Base-by-base conservation (phyloP, 2,797 vertebrate genomes). In the Aphelocoma californica region DNA sequence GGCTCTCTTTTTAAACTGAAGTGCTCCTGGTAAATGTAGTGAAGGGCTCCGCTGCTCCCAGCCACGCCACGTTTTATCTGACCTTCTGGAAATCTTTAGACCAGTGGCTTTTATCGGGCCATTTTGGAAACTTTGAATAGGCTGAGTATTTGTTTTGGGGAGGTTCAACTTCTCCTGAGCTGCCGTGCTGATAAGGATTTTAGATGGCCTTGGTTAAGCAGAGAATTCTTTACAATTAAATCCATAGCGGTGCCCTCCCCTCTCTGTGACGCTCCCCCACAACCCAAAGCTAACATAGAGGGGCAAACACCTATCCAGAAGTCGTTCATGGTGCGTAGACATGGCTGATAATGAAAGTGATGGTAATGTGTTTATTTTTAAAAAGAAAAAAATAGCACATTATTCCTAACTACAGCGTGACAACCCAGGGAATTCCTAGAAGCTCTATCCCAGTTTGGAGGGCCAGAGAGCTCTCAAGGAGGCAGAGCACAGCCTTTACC, bases 391-490 rank as follows among this genome's bases (percentile, higher is more conserved):
- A 53, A 31, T 34, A 72, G 9, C 11, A 6, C 10, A 1, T 62
- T 51, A 28, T 66, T 81, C 84, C 38, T 24, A 54, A 72, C 70
- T 45, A 25, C 47, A 45, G 12, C 9, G 3, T 32, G 66, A 21
- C 34, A 51, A 25, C 26, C 34, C 38, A 28, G 44, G 53, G 69
- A 70, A 72, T 96, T 93, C 91, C 85, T 94, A 72, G 81, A 79
- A 90, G 54, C 82, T 25, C 11, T 12, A 45, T 73, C 48, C 28
- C 16, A 1, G 0, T 44, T 29, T 31, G 78, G 50, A 88, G 72
- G 21, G 64, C 64, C 61, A 11, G 18, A 34, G 74, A 45, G 38
- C 66, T 66, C 18, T 26, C 13, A 5, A 3, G 4, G 54, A 57
- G 42, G 44, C 7, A 0, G 34, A 91, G 50, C 64, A 14, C 0